Evolutionary conservation across 2,888 invertebrate genomes (phyloP).

Genomic region (Caenorhabditis imperialis): DNA sequence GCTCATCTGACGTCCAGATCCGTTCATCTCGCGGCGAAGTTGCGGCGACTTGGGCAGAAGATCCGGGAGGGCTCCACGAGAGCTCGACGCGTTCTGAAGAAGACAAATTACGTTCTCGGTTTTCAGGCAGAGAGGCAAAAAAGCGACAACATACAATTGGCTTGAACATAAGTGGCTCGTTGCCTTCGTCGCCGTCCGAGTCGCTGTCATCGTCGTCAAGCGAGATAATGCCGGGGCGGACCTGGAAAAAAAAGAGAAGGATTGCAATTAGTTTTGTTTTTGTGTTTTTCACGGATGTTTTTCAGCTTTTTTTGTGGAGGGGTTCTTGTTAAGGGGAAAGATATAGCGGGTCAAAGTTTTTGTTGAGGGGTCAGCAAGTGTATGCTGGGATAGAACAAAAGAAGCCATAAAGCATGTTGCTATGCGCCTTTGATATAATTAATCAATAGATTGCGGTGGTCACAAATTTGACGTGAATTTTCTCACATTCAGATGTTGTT

Average conservation of each 20-base stretch:
- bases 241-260: constrained; percentile 18
- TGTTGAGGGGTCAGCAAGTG: no score
- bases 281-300: not conserved
- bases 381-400: no score
- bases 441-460: no score
- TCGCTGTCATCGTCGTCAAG: constrained; percentile 57
- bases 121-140: not conserved
- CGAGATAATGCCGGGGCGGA: constrained; percentile 44
- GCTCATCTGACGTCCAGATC: constrained; percentile 41
- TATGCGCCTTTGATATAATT: no score
- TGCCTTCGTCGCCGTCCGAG: constrained; percentile 50
- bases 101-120: no score
- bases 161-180: constrained; percentile 58
- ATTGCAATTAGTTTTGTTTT: constrained; percentile 19
- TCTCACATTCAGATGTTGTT: no score
- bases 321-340: no score
- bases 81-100: constrained; percentile 51
- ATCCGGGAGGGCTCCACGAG: constrained; percentile 67
- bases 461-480: no score
- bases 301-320: no score
- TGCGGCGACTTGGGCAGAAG: constrained; percentile 64
- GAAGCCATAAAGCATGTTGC: no score
- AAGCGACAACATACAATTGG: constrained; percentile 49
- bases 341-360: no score
- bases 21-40: constrained; percentile 51